Evolutionary conservation across 2,797 vertebrate genomes (phyloP), one percentile per base, ranked within the genome.

Genomic region (Rhincodon typus): DNA sequence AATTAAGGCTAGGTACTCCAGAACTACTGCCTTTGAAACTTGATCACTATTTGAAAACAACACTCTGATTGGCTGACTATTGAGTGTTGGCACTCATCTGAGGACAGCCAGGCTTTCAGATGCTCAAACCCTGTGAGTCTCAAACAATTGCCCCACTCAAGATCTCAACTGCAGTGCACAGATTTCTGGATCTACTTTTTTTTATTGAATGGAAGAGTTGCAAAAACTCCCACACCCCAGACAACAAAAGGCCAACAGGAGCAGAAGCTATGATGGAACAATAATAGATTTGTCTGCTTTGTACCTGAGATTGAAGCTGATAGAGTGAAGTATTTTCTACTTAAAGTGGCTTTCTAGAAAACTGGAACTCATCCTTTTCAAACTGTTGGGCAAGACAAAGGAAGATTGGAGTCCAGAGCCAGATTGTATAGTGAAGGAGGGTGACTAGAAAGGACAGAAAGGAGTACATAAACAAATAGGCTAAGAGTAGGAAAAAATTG

Each of bases 11-110:
- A 96, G 79, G 62, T 66, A 69, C 23, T 93, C 66, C 62, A 69
- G 90, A 42, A 93, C 21, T 25, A 93, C 90, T 27, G 66, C 69
- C 90, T 93, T 93, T 93, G 90, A 93, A 93, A 93, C 42, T 69
- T 93, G 62, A 69, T 93, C 66, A 93, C 62, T 93, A 38, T 69
- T 69, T 93, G n/a, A 67, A 69, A 93, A 23, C 62, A 93, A 69
- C 21, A 42, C 42, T 69, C 90, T 38, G 34, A n/a, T 67, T 93
- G 90, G 90, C 90, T 42, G 90, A 69, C 42, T 66, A 42, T 10
- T 69, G 2, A 12, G 42, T 84, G 6, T 25, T 84, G 82, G 21
- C 23, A 10, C 21, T 46, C 42, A 23, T 25, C 46, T 84, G 82
- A 84, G 42, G 66, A 93, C 38, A 93, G 23, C 62, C 62, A 42